Evolutionary conservation across 53 echinoderm and acorn worm genomes (phyloP).

Genomic region (Astropecten irregularis): DNA sequence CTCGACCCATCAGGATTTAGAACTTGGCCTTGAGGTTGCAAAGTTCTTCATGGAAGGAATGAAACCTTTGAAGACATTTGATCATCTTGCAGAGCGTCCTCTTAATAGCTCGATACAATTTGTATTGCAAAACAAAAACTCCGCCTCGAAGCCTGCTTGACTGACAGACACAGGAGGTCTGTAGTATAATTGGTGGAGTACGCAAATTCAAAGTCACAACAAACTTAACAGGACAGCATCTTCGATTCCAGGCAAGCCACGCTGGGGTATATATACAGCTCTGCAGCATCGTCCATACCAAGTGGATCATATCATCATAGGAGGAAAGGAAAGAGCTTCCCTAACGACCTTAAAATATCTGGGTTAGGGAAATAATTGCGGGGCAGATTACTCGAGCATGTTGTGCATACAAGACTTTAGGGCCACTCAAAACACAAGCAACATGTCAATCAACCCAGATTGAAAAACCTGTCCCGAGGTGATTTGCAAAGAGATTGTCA

Average conservation of each 20-base stretch:
- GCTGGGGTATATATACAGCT: neutral
- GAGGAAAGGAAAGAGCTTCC: neutral
- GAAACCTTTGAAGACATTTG: too few species aligned
- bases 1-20: too few species aligned
- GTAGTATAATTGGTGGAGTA: too few species aligned
- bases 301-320: neutral
- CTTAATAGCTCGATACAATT: too few species aligned
- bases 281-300: neutral
- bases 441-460: constrained; percentile 55
- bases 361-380: constrained; percentile 43
- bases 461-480: too few species aligned
- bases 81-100: too few species aligned
- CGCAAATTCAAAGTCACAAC: neutral
- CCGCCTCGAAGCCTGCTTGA: too few species aligned
- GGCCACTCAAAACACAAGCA: constrained; percentile 7
- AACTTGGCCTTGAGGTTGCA: too few species aligned
- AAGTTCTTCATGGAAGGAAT: too few species aligned
- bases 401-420: constrained; percentile 39
- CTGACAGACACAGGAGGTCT: too few species aligned
- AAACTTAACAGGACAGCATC: neutral
- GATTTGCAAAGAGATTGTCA: too few species aligned
- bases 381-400: constrained; percentile 34
- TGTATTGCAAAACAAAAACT: too few species aligned
- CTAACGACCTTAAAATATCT: constrained; percentile 29
- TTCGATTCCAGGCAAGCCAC: neutral